Evolutionary conservation across 2,888 invertebrate genomes (phyloP), one percentile per base, ranked within the genome.

Genomic region (Dinocampus coccinellae): DNA sequence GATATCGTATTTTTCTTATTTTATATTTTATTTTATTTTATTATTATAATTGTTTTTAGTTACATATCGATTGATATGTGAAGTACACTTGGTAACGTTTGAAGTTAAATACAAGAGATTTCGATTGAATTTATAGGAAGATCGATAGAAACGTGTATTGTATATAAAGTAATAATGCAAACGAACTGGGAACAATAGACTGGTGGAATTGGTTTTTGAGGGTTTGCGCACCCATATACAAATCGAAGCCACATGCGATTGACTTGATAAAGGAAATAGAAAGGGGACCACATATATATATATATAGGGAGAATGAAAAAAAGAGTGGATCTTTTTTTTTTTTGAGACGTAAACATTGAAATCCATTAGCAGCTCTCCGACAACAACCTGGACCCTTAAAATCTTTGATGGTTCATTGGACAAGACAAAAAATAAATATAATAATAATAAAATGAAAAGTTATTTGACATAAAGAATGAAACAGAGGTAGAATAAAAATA

Each of bases 311-410:
- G 68, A 58, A 33, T 53, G 64, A 68, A 47, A 13, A 26, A 33
- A 60, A 34, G 58, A 33, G 66, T 60, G 61, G 68, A 66, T 57
- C 58, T 64, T 69, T 66, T 69, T 69, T 66, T 74, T 69, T 20
- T 69, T 42, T 53, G 57, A 55, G 64, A 64, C 64, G 80, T 80
- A 81, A 83, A 83, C 81, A 83, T 77, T 77, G 47, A 70, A 77
- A 77, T 80, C 83, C 82, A 82, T 82, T 82, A 80, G 80, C 80
- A 77, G 69, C 60, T 66, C 55, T 33, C 20, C 29, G 69, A 26
- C 60, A 61, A 58, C 39, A 60, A 63, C 71, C 74, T 58, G 73
- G 68, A 70, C 75, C 73, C 76, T 78, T 75, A 73, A 74, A 75
- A 77, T 77, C 76, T 81, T 79, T 79, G 78, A 65, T 72, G 65